Evolutionary conservation across 2,888 invertebrate species (phyloP), one percentile per base, ranked within the genome.

Genomic region (Lepidocyrtinus sp.): DNA sequence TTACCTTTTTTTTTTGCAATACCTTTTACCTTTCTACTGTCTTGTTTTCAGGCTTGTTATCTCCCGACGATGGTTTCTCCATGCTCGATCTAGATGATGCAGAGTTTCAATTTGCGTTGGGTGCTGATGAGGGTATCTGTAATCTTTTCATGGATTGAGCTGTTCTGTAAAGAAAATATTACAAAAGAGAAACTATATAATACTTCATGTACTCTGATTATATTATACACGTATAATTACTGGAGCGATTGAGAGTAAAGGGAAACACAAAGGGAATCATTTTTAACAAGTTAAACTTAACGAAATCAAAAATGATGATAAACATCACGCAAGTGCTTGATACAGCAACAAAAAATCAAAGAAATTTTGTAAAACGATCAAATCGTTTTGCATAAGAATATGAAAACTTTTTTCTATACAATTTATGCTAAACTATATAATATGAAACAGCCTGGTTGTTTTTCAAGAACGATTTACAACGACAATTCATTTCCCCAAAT

Each of bases 101-200:
- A 27, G 82, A 77, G 50, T 86, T 84, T 72, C 84, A 84, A 71
- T 86, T 85, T 69, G 82, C 86, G 17, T 80, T 85, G 50, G 85
- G 81, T 59, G 84, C 84, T 67, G 82, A 83, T 63, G 86, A 86
- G 75, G 86, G 86, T 65, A 75, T 86, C 36, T 74, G 80, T 36
- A 79, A 84, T 72, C 77, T 85, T 36, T 85, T 85, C 76, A 70
- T 70, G 75, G 75, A 75, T 75, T 75, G 55, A 68, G 21, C 15
- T 22, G 27, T n/a, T n/a, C n/a, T n/a, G n/a, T 36, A 12, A 7
- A 36, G 36, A 36, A 36, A 7, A 36, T 12, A 12, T 36, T 36
- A 36, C 36, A 36, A 36, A 36, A n/a, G n/a, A n/a, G n/a, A n/a
- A n/a, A n/a, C n/a, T n/a, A n/a, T n/a, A n/a, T n/a, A n/a, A 36